A percentile compares a stretch with the other conserved stretches of the same genome.
Conservation (phyloP, 2,113 vertebrate species). For the Aplodontia rufa region DNA sequence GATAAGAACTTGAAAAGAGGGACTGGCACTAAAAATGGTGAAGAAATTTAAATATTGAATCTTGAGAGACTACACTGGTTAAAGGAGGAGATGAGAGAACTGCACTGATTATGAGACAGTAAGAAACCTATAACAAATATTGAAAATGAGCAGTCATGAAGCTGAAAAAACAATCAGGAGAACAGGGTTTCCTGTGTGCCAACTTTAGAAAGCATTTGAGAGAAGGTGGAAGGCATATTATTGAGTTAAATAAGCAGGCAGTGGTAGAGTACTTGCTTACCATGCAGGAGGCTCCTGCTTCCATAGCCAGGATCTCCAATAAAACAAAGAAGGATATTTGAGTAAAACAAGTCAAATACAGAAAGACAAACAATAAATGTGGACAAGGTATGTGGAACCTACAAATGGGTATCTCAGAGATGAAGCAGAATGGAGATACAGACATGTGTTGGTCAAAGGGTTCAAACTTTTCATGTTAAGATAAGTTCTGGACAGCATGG, state of each 20-base stretch:
- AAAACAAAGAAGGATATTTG: too few species aligned
- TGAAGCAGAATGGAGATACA: background rate
- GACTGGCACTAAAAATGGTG: background rate
- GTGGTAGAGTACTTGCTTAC: too few species aligned
- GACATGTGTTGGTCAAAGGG: background rate
- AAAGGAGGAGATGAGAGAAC: background rate
- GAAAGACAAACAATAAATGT: background rate
- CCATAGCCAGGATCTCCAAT: too few species aligned
- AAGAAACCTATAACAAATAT: background rate
- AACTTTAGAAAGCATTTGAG: background rate
- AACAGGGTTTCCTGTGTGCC: background rate
- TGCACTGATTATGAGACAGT: too few species aligned
- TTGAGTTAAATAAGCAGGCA: background rate
- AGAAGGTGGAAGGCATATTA: background rate
- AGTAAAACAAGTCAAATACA: background rate
- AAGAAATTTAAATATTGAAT: background rate
- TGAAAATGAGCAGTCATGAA: background rate
- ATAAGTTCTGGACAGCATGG: background rate
- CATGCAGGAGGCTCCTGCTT: too few species aligned
- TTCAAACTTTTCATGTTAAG: background rate
- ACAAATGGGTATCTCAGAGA: background rate
- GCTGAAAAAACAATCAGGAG: background rate
- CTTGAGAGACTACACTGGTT: background rate
- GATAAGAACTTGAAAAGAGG: background rate
- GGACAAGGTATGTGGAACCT: background rate